phyloP scores from a whole-genome alignment of 2,797 vertebrate genomes.

The Scarus forsteni region DNA sequence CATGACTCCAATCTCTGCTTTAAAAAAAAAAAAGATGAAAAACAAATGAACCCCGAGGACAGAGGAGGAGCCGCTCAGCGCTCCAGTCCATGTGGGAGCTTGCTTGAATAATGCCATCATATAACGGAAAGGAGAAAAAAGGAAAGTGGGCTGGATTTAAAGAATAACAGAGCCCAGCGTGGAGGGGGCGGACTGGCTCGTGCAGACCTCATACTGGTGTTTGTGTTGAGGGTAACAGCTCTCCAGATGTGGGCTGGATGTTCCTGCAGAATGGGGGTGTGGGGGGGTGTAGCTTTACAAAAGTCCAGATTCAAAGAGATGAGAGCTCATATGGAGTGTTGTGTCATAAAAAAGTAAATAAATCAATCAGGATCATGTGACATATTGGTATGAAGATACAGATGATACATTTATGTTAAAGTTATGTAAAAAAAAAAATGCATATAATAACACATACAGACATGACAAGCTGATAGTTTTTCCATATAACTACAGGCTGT shows the following conservation, averaged over 20 bases:
- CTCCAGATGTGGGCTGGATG: slow-evolving; percentile 28
- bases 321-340: slow-evolving; percentile 1
- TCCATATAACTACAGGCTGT: not conserved
- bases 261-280: not conserved
- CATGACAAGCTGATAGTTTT: slow-evolving; percentile 8
- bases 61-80: slow-evolving; percentile 51
- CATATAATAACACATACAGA: not conserved
- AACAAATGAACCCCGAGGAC: slow-evolving; percentile 73
- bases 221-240: slow-evolving; percentile 30
- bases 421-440: slow-evolving; percentile 18
- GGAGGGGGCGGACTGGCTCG: slow-evolving; percentile 21
- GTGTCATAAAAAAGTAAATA: slow-evolving; percentile 15
- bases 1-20: slow-evolving; percentile 70
- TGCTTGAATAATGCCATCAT: slow-evolving; percentile 54
- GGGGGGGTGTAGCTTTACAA: not conserved
- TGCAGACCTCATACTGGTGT: slow-evolving; percentile 25
- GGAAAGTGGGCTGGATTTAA: slow-evolving; percentile 20
- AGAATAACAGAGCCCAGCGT: slow-evolving; percentile 36
- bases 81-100: slow-evolving; percentile 59
- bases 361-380: slow-evolving; percentile 19
- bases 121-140: slow-evolving; percentile 40
- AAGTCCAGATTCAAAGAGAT: slow-evolving; percentile 25
- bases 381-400: not conserved
- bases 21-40: slow-evolving; percentile 63
- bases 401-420: not conserved